Percentiles rank a stretch among this genome's conserved stretches.
Evolutionary conservation across 2,113 vertebrate genomes (phyloP).

Genomic region (Scomber colias): DNA sequence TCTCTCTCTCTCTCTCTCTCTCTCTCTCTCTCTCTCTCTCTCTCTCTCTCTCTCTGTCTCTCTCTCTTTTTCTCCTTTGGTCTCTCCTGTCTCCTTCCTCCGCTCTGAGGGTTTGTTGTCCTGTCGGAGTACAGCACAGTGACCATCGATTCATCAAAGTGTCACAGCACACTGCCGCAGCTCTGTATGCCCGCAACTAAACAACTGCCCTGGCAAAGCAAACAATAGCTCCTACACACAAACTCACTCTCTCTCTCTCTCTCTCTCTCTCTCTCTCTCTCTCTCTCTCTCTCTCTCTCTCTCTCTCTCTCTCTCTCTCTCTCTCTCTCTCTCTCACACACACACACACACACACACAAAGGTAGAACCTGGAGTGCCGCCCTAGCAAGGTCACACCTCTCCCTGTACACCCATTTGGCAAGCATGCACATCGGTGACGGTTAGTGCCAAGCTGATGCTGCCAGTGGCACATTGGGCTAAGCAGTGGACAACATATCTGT

Average conservation of each 20-base stretch:
- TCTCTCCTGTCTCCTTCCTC: slow-evolving; percentile 58
- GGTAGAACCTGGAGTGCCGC: slow-evolving; percentile 62
- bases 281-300: too few relatives aligned
- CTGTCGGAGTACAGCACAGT: slow-evolving; percentile 59
- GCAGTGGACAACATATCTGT: slow-evolving; percentile 56
- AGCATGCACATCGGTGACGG: slow-evolving; percentile 17
- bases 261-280: too few relatives aligned
- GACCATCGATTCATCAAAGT: slow-evolving; percentile 83
- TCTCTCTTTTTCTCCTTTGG: slow-evolving; percentile 30
- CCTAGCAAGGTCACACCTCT: slow-evolving; percentile 76
- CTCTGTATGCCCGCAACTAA: slow-evolving; percentile 67
- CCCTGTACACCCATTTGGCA: slow-evolving; percentile 60
- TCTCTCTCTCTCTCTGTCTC: neutral
- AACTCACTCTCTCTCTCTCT: slow-evolving; percentile 18
- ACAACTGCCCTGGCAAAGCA: slow-evolving; percentile 76
- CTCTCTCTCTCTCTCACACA: too few relatives aligned
- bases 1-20: slow-evolving; percentile 1
- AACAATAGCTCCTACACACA: slow-evolving; percentile 69
- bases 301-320: too few relatives aligned
- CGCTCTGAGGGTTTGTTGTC: slow-evolving; percentile 69
- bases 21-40: slow-evolving; percentile 12
- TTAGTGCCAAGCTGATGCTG: slow-evolving; percentile 53
- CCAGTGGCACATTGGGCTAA: slow-evolving; percentile 49
- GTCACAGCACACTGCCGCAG: slow-evolving; percentile 69
- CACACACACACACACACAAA: slow-evolving; percentile 38